Conservation (phyloP, 2,113 vertebrate genomes). For the Probosciger aterrimus region DNA sequence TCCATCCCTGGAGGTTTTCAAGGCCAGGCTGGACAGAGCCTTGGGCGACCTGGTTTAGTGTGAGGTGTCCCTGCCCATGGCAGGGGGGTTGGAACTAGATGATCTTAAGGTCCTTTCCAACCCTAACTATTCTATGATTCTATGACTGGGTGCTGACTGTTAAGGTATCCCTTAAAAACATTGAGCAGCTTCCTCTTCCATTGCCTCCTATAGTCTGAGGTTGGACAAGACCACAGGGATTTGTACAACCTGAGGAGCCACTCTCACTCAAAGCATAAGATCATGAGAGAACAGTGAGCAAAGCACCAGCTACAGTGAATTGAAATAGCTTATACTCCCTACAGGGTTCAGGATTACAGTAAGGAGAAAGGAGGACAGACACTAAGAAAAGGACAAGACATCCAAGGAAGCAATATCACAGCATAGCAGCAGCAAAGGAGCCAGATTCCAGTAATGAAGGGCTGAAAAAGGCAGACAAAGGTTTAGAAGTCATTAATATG, state of each 20-base stretch:
- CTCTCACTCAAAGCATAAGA: not conserved
- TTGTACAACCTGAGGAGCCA: not conserved
- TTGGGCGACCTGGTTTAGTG: too few species aligned
- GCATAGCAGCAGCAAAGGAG: not conserved
- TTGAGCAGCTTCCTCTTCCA: not conserved
- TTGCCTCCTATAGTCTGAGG: not conserved
- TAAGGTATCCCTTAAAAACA: too few species aligned
- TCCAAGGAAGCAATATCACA: not conserved
- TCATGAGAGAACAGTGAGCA: not conserved
- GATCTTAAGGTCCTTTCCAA: too few species aligned
- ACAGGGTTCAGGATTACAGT: not conserved
- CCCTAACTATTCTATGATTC: too few species aligned
- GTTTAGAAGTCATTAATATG: not conserved
- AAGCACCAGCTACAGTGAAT: not conserved
- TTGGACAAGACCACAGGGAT: fast-evolving
- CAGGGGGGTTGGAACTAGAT: too few species aligned
- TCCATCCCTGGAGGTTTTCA: too few species aligned
- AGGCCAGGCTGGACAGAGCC: too few species aligned
- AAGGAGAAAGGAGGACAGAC: not conserved
- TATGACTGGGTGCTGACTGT: not conserved
- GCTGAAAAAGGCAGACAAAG: fast-evolving
- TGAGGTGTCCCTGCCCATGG: too few species aligned
- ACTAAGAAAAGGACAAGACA: not conserved
- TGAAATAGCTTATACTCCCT: not conserved
- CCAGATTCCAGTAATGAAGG: not conserved